phyloP scores from a whole-genome alignment of 2,113 vertebrate genomes.

The Motacilla alba region DNA sequence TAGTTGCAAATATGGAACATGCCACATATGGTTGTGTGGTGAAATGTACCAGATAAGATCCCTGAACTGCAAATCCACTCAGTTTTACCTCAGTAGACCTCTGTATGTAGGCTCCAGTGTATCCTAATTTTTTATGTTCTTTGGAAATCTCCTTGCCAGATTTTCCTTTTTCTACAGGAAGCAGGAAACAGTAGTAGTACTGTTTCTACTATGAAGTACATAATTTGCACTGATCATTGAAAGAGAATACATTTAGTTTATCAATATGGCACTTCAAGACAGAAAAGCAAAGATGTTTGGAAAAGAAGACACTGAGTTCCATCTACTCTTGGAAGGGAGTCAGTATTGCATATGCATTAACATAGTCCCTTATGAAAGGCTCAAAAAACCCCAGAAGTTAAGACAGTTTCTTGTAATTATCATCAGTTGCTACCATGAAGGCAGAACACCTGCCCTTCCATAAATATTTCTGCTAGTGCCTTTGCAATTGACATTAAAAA shows the following conservation, averaged over 20 bases:
- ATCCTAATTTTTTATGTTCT: not conserved
- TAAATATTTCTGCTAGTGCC: not conserved
- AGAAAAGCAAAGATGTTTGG: not conserved
- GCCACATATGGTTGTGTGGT: not conserved
- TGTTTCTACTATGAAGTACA: no score
- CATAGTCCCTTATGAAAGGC: not conserved
- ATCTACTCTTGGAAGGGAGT: not conserved
- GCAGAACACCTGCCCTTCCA: not conserved
- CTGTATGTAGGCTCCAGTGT: rapidly evolving
- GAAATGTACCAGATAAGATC: not conserved
- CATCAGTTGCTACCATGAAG: not conserved
- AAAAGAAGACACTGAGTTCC: not conserved
- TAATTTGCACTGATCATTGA: not conserved
- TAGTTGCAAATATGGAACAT: not conserved
- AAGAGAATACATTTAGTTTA: not conserved
- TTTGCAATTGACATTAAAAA: not conserved
- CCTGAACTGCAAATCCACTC: not conserved
- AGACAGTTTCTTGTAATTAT: not conserved
- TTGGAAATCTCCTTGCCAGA: not conserved
- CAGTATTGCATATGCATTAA: not conserved
- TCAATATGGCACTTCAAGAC: not conserved
- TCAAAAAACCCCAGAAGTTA: not conserved
- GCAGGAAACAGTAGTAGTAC: no score
- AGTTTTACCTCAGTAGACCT: not conserved
- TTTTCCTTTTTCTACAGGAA: not conserved